Percentiles rank a stretch among this genome's conserved stretches.
These are phyloP conservation scores for Antennarius maculatus DNA, from an alignment of 2,797 vertebrate genomes.

Conservation along the genomic window DNA sequence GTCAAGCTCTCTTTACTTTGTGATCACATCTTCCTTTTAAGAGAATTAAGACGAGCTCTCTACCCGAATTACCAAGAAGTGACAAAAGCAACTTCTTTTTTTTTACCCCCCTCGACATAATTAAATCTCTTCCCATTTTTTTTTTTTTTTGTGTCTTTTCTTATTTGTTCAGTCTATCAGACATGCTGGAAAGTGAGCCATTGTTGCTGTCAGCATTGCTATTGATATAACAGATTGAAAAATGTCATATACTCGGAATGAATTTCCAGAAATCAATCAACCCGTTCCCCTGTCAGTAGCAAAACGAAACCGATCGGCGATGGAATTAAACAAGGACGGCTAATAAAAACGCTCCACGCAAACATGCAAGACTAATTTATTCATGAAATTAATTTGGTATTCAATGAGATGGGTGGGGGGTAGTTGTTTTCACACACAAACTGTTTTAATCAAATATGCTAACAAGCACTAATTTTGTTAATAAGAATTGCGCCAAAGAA, in stretches of 20 bases:
- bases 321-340: conserved; percentile 52
- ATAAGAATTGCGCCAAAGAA: neutral
- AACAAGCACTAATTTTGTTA: neutral
- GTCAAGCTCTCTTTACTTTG: conserved; percentile 55
- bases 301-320: conserved; percentile 32
- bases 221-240: conserved; percentile 60
- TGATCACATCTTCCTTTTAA: conserved; percentile 39
- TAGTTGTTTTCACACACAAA: conserved; percentile 19
- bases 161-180: conserved; percentile 28
- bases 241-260: conserved; percentile 53
- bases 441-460: conserved; percentile 12
- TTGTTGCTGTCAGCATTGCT: conserved; percentile 54
- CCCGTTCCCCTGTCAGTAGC: conserved; percentile 14
- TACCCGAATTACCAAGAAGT: conserved; percentile 25
- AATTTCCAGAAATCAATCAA: conserved; percentile 74
- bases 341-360: conserved; percentile 24
- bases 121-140: conserved; percentile 31
- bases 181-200: conserved; percentile 42
- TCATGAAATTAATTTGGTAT: conserved; percentile 29
- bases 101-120: conserved; percentile 6
- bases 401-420: conserved; percentile 18
- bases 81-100: conserved; percentile 13
- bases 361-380: conserved; percentile 39
- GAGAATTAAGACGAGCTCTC: conserved; percentile 48
- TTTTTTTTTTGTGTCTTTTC: conserved; percentile 14